phyloP scores from a whole-genome alignment of 2,888 invertebrate genomes.

The Ornithoptera alexandrae region DNA sequence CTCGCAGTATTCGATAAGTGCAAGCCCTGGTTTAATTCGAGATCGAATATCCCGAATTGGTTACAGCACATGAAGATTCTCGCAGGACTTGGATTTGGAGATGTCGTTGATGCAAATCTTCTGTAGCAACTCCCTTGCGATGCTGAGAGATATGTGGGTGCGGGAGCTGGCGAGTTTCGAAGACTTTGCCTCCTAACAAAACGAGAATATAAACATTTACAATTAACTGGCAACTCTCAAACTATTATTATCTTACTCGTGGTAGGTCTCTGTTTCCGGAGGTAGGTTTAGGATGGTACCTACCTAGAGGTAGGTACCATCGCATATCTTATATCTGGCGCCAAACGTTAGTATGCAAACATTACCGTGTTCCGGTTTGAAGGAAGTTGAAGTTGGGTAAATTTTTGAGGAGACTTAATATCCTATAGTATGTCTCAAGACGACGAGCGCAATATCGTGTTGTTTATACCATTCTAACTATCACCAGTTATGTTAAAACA shows the following conservation, averaged over 20 bases:
- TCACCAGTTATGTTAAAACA: too few species aligned
- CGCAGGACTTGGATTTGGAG: slow-evolving; percentile 91
- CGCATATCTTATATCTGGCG: too few species aligned
- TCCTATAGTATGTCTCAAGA: too few species aligned
- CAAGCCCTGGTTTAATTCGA: background rate
- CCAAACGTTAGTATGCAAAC: too few species aligned
- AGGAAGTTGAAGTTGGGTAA: too few species aligned
- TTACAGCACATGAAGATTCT: slow-evolving; percentile 90
- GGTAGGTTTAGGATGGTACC: too few species aligned
- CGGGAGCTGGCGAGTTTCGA: slow-evolving; percentile 87
- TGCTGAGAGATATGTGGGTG: slow-evolving; percentile 89
- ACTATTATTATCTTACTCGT: background rate
- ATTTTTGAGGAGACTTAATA: too few species aligned
- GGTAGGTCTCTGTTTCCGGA: background rate
- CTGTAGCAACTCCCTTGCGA: slow-evolving; percentile 89
- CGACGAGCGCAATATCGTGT: too few species aligned
- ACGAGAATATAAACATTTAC: slow-evolving; percentile 26
- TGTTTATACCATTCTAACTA: too few species aligned
- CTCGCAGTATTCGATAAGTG: slow-evolving; percentile 4
- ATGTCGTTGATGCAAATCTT: slow-evolving; percentile 93
- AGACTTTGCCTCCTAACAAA: slow-evolving; percentile 73
- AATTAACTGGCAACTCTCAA: background rate
- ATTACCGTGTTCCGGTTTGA: too few species aligned
- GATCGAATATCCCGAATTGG: slow-evolving; percentile 25
- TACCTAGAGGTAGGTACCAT: too few species aligned